Percentiles rank a stretch among this genome's conserved stretches.
These are phyloP conservation scores for Bombus terrestris DNA, from an alignment of 1,140 invertebrate genomes.

Conservation along the genomic window DNA sequence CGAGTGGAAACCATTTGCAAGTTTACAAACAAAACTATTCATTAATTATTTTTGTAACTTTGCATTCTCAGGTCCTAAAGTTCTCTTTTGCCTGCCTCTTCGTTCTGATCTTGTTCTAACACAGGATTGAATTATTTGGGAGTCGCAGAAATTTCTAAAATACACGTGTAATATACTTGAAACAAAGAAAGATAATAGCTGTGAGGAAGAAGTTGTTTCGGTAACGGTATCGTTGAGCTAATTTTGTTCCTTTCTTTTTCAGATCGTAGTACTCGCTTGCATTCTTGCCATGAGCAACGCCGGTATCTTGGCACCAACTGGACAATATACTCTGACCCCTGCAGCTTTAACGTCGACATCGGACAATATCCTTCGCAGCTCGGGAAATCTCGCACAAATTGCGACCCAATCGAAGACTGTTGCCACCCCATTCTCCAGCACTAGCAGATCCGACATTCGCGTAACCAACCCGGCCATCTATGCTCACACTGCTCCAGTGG, in stretches of 20 bases:
- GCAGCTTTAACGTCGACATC: conserved; percentile 85
- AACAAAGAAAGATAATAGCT: neutral
- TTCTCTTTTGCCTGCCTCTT: neutral
- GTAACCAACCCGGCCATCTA: conserved; percentile 85
- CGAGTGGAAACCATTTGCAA: neutral
- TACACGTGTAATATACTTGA: neutral
- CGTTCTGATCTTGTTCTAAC: neutral
- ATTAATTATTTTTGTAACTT: neutral
- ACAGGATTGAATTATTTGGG: neutral
- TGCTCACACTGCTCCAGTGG: conserved; percentile 70
- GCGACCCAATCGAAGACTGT: conserved; percentile 86
- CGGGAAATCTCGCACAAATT: conserved; percentile 86
- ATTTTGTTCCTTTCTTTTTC: conserved; percentile 3
- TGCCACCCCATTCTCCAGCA: conserved; percentile 87
- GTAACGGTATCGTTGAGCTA: neutral
- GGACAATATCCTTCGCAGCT: conserved; percentile 85
- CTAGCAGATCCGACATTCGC: conserved; percentile 85
- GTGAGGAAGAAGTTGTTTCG: neutral
- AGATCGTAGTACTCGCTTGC: conserved; percentile 82
- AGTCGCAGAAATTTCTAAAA: neutral
- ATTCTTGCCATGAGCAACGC: conserved; percentile 75
- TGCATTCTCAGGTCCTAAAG: neutral
- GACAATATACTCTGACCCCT: conserved; percentile 65
- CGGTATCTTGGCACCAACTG: conserved; percentile 66
- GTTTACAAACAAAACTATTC: too few species aligned